Conservation (phyloP, 2,113 vertebrate genomes). For the Engystomops pustulosus region DNA sequence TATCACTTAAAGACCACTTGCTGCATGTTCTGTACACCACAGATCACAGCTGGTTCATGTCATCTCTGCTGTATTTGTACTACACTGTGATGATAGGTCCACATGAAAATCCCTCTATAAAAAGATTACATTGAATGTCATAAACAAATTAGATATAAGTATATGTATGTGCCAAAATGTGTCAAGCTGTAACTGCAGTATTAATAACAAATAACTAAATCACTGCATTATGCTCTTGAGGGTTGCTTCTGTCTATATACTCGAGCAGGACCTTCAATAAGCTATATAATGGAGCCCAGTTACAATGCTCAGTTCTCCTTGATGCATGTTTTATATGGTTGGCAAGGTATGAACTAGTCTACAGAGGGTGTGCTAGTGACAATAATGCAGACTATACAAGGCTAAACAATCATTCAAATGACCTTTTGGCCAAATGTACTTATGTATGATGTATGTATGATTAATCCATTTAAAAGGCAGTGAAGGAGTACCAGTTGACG, state of each 20-base stretch:
- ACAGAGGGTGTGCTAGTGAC: too few relatives aligned
- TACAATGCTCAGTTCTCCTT: too few relatives aligned
- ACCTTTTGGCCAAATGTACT: neutral
- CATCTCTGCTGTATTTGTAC: constrained; percentile 13
- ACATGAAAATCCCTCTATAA: constrained; percentile 8
- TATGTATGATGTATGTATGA: too few relatives aligned
- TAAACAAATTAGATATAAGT: constrained; percentile 9
- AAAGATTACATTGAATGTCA: constrained; percentile 18
- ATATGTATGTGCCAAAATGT: constrained; percentile 1
- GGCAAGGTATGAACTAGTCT: too few relatives aligned
- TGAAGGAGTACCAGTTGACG: too few relatives aligned
- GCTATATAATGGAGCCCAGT: too few relatives aligned
- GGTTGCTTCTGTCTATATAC: neutral
- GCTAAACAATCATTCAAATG: neutral
- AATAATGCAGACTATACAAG: too few relatives aligned
- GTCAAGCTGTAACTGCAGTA: neutral
- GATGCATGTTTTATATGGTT: too few relatives aligned
- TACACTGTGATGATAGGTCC: neutral
- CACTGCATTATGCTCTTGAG: neutral
- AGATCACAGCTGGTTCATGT: constrained; percentile 18
- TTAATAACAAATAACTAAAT: neutral
- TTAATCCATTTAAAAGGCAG: neutral
- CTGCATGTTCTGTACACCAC: neutral
- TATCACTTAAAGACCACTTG: neutral
- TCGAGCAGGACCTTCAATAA: too few relatives aligned